A percentile compares a stretch with the other conserved stretches of the same genome.
phyloP scores from a whole-genome alignment of 2,888 invertebrate species.

The Ramazzottius varieornatus region DNA sequence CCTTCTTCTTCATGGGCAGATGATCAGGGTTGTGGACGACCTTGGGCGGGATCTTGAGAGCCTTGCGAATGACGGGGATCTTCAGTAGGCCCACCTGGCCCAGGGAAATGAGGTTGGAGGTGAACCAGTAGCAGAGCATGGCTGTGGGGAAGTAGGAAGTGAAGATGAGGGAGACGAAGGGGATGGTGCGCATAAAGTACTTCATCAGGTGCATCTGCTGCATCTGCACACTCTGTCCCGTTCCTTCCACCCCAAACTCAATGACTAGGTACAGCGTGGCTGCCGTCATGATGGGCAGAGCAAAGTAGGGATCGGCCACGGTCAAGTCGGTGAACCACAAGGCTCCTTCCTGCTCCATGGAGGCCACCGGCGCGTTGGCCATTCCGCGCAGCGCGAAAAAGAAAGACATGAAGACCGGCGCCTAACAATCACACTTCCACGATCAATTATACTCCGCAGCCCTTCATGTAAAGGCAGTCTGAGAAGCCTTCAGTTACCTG shows the following conservation, averaged over 20 bases:
- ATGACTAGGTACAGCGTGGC: conserved; percentile 52
- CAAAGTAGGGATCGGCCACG: conserved; percentile 57
- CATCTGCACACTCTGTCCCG: conserved; percentile 12
- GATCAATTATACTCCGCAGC: conserved; percentile 7
- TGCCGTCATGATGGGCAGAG: conserved; percentile 59
- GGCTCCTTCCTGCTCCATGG: conserved; percentile 58
- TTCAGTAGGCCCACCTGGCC: conserved; percentile 48
- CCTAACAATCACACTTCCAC: conserved; percentile 28
- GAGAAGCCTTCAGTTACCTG: conserved; percentile 16
- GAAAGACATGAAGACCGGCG: conserved; percentile 67
- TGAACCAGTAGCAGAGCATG: conserved; percentile 64
- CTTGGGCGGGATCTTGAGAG: conserved; percentile 20
- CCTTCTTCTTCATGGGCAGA: conserved; percentile 36
- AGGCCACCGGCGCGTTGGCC: conserved; percentile 68
- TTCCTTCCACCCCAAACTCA: conserved; percentile 29
- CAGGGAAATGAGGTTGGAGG: conserved; percentile 58
- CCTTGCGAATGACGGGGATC: conserved; percentile 43
- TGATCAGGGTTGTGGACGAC: conserved; percentile 29
- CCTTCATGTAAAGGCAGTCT: background rate
- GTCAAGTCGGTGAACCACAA: conserved; percentile 82
- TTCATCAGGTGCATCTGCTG: conserved; percentile 30
- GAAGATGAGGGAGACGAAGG: conserved; percentile 37
- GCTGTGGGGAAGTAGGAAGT: conserved; percentile 30
- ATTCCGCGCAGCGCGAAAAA: conserved; percentile 62
- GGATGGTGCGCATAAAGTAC: conserved; percentile 45